A percentile compares a stretch with the other conserved stretches of the same genome.
These are phyloP conservation scores for Limnephilus marmoratus DNA, from an alignment of 2,888 invertebrate genomes.

Conservation along the genomic window DNA sequence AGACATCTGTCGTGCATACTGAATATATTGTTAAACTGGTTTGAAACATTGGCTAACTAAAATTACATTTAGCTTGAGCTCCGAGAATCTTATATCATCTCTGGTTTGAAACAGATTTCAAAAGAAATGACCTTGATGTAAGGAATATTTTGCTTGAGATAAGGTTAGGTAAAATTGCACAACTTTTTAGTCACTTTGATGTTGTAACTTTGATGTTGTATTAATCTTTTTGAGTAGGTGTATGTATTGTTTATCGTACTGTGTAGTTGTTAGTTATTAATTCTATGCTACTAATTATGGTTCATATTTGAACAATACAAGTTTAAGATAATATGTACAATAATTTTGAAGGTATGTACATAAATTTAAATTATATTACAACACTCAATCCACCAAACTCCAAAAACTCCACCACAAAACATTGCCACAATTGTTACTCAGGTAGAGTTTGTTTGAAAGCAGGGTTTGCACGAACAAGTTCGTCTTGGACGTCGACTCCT, in stretches of 20 bases:
- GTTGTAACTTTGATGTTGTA: not conserved
- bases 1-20: not conserved
- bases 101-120: too few relatives aligned
- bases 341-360: too few relatives aligned
- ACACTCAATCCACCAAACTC: not conserved
- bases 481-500: slow-evolving; percentile 90
- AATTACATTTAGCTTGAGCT: too few relatives aligned
- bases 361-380: not conserved
- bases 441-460: slow-evolving; percentile 11
- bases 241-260: not conserved
- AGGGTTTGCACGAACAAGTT: slow-evolving; percentile 75
- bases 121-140: not conserved
- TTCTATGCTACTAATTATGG: not conserved
- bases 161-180: not conserved
- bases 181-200: slow-evolving; percentile 22
- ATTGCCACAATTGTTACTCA: not conserved
- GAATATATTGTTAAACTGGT: not conserved
- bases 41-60: not conserved
- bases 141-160: not conserved
- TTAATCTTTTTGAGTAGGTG: too few relatives aligned
- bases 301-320: too few relatives aligned
- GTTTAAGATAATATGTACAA: too few relatives aligned
- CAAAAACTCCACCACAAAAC: not conserved
- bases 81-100: too few relatives aligned
- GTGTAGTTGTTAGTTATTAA: not conserved